phyloP scores from a whole-genome alignment of 2,797 vertebrate genomes.

The Manis crassicaudata region DNA sequence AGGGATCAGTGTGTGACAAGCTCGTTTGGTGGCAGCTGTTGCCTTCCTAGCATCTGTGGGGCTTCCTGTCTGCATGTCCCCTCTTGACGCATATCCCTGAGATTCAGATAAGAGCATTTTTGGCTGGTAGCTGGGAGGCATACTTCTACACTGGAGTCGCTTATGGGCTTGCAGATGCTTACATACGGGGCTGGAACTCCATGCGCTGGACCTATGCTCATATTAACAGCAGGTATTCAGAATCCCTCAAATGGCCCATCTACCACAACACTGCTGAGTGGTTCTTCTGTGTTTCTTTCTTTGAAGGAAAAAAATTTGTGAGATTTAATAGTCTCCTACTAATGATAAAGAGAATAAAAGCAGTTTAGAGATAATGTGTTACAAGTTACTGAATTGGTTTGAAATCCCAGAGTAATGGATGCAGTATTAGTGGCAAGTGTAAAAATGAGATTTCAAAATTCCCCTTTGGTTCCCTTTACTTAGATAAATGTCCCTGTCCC shows the following conservation, averaged over 20 bases:
- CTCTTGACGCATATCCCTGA: constrained; percentile 36
- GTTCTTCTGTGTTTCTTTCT: constrained; percentile 61
- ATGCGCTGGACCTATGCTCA: constrained; percentile 67
- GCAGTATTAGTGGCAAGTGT: neutral
- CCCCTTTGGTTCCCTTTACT: neutral
- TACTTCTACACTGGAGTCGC: constrained; percentile 33
- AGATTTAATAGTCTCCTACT: constrained; percentile 64
- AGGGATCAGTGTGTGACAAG: neutral
- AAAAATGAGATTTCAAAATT: neutral
- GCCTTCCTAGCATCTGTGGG: neutral
- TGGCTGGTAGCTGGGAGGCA: neutral
- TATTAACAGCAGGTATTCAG: constrained; percentile 69
- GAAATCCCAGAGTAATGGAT: neutral
- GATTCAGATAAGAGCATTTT: constrained; percentile 33
- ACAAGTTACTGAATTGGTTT: constrained; percentile 49
- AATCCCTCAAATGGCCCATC: constrained; percentile 68
- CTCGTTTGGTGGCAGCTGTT: neutral
- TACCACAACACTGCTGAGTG: constrained; percentile 68
- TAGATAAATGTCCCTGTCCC: constrained; percentile 60
- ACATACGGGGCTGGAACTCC: constrained; percentile 68
- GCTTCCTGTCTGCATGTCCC: constrained; percentile 47
- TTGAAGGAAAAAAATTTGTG: constrained; percentile 65
- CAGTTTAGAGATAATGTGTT: constrained; percentile 51
- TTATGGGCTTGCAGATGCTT: constrained; percentile 70
- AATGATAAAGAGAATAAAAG: constrained; percentile 70